Evolutionary conservation across 2,888 invertebrate genomes (phyloP).

Genomic region (Anticlea derivata): DNA sequence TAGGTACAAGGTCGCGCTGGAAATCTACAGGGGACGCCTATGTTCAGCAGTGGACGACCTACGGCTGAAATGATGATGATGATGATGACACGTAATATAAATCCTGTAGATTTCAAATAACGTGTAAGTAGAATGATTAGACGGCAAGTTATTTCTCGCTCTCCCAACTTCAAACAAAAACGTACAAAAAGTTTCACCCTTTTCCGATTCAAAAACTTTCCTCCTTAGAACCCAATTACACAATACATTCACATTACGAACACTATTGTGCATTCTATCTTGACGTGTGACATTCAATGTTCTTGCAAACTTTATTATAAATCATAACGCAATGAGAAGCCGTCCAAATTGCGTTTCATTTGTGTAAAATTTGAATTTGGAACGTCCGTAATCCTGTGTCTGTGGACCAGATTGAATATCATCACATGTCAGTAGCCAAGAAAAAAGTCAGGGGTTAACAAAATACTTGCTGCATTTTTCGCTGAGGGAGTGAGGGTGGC

Average conservation of each 20-base stretch:
- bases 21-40: no score
- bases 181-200: slow-evolving; percentile 16
- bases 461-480: slow-evolving; percentile 21
- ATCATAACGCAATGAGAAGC: background rate
- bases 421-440: background rate
- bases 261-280: background rate
- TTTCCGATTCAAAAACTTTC: slow-evolving; percentile 16
- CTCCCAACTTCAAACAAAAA: slow-evolving; percentile 15
- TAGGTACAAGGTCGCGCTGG: no score
- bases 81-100: no score
- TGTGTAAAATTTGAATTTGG: background rate
- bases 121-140: background rate
- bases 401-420: background rate
- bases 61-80: no score
- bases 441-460: background rate
- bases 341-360: background rate
- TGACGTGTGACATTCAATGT: background rate
- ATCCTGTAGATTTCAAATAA: background rate
- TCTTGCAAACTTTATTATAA: background rate
- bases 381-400: background rate
- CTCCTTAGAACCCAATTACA: slow-evolving; percentile 22
- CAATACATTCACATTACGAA: slow-evolving; percentile 14
- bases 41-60: no score
- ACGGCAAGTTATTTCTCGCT: background rate
- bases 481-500: slow-evolving; percentile 47